Conservation (phyloP, 2,797 vertebrate genomes). For the Pristis pectinata region DNA sequence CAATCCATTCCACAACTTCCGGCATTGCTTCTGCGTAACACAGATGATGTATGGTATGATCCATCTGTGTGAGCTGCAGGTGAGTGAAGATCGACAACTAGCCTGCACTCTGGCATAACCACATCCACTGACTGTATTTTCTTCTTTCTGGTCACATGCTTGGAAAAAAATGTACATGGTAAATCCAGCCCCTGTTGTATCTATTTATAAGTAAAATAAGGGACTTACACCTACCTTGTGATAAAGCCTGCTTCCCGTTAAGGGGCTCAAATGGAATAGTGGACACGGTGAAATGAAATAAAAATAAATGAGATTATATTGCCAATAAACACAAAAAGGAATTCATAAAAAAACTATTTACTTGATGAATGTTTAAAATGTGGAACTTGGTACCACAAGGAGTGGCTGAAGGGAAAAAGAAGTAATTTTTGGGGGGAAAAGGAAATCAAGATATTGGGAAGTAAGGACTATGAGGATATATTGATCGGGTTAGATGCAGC, state of each 20-base stretch:
- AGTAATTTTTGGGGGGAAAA: not conserved
- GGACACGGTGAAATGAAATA: not conserved
- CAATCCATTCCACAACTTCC: conserved; percentile 98
- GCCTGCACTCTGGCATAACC: too few species aligned
- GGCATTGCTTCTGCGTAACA: conserved; percentile 95
- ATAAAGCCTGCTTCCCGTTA: not conserved
- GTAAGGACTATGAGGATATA: not conserved
- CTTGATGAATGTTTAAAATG: not conserved
- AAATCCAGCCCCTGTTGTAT: not conserved
- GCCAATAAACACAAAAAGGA: not conserved
- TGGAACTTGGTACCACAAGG: not conserved
- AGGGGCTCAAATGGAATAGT: not conserved
- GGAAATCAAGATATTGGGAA: not conserved
- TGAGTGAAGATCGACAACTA: conserved; percentile 46
- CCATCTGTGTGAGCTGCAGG: conserved; percentile 88
- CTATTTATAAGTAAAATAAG: not conserved
- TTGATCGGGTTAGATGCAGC: not conserved
- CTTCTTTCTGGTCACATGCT: not conserved
- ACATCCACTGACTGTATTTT: not conserved
- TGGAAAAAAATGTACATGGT: too few species aligned
- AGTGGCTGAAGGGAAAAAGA: not conserved
- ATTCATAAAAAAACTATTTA: not conserved
- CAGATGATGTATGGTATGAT: conserved; percentile 99
- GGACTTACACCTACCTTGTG: not conserved
- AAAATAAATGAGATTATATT: not conserved